These are phyloP conservation scores for Clanis bilineata DNA, from an alignment of 2,888 invertebrate species.

Conservation along the genomic window DNA sequence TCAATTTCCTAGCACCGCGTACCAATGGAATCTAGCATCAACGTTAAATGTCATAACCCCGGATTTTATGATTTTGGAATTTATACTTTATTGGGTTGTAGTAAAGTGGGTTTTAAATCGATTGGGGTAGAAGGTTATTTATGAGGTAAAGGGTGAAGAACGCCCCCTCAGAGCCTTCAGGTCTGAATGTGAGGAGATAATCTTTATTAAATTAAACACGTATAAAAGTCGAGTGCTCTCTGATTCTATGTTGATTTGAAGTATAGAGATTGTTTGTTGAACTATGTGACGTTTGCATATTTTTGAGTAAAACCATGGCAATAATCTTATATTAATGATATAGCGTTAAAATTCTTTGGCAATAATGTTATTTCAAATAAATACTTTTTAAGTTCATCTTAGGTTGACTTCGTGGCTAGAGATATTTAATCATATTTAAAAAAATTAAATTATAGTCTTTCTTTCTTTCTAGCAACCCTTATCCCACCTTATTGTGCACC, in stretches of 20 bases:
- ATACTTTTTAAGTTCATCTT: too few relatives aligned
- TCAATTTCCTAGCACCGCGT: constrained; percentile 29
- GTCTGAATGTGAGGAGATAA: constrained; percentile 9
- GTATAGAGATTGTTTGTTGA: background rate
- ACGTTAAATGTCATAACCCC: constrained; percentile 16
- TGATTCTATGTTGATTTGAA: background rate
- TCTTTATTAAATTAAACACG: constrained; percentile 13
- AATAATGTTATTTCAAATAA: too few relatives aligned
- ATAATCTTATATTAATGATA: too few relatives aligned
- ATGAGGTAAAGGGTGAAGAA: constrained; percentile 56
- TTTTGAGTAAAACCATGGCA: background rate
- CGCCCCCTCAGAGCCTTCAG: constrained; percentile 42
- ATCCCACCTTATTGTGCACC: too few relatives aligned
- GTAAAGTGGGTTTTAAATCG: constrained; percentile 34
- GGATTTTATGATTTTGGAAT: constrained; percentile 14
- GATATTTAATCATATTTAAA: too few relatives aligned
- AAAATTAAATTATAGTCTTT: too few relatives aligned
- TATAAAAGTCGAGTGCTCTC: constrained; percentile 9
- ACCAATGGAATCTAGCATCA: constrained; percentile 14
- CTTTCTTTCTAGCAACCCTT: too few relatives aligned
- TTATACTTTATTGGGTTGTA: constrained; percentile 11
- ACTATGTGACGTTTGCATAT: background rate
- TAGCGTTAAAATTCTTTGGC: too few relatives aligned
- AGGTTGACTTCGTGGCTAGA: too few relatives aligned
- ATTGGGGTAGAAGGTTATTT: constrained; percentile 47